Base-by-base conservation (phyloP, 2,113 vertebrate species). In the Calonectris borealis region DNA sequence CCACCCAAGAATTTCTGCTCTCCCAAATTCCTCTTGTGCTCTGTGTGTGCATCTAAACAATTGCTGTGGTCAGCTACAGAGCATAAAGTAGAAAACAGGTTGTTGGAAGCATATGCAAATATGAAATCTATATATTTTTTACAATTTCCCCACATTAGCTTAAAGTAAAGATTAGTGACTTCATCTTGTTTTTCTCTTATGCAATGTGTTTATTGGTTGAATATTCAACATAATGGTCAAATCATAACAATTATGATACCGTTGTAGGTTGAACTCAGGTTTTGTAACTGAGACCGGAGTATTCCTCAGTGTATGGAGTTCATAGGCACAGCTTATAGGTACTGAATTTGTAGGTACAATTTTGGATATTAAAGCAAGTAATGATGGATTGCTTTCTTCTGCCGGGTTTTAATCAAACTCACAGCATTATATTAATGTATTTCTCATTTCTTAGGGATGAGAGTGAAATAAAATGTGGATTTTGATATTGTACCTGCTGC, bases 401-500 rank as follows among this genome's bases (percentile, higher is more conserved):
- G 21, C 13, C 29, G 76, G n/a, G 10, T 60, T 95, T 83, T 81
- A 88, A 91, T 90, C 42, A 93, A 96, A 40, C 29, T 4, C 16
- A 5, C 7, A n/a, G 9, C 21, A 18, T 19, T 58, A 36, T 62
- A 82, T 78, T 72, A 72, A 81, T 38, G 20, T 48, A 65, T 93
- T 94, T 95, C 24, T 80, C 25, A 20, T 44, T 76, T 84, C 29
- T 72, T 69, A 46, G 27, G 40, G 61, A 51, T 49, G 36, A 40
- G 21, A 83, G 16, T 76, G 42, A 88, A 88, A 93, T 32, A 75
- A 88, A 92, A 79, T 29, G 27, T 38, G 55, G 16, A 11, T 90
- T 96, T 93, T 44, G 26, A 42, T 79, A 57, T 60, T 69, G 62
- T 94, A 93, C 72, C 69, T 96, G 64, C 48, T 89, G 75, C 64